phyloP scores from a whole-genome alignment of 2,888 invertebrate genomes.

The Drosophila macrospina region DNA sequence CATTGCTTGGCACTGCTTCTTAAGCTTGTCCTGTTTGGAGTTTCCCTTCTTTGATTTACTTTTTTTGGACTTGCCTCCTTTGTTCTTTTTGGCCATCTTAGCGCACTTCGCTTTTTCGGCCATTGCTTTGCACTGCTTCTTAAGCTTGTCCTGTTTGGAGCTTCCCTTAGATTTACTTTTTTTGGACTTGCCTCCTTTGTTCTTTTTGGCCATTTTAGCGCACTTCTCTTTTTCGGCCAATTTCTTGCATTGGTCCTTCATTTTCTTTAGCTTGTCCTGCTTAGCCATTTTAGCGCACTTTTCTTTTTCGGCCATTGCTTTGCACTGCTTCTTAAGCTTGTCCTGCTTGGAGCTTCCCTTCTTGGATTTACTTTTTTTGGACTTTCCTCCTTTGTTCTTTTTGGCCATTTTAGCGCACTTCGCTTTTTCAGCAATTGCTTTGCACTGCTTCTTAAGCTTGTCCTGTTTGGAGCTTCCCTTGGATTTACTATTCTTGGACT shows the following conservation, averaged over 20 bases:
- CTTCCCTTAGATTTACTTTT: background rate
- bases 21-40: constrained; percentile 8
- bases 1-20: background rate
- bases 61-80: background rate
- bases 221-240: too few species aligned
- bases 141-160: background rate
- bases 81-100: constrained; percentile 5
- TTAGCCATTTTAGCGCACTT: constrained; percentile 2
- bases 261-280: background rate
- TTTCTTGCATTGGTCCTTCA: too few species aligned
- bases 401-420: constrained; percentile 15
- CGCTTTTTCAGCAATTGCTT: constrained; percentile 1
- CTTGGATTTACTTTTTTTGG: background rate
- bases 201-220: constrained; percentile 2
- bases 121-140: background rate
- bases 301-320: background rate
- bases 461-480: background rate
- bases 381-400: background rate
- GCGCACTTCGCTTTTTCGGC: constrained; percentile 11
- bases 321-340: constrained; percentile 4
- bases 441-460: background rate
- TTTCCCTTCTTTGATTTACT: background rate
- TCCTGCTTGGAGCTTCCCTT: constrained; percentile 2
- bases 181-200: background rate
- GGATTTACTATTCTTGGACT: background rate